Evolutionary conservation across 1,140 invertebrate species (phyloP).

Genomic region (Pemphigus obesinymphae): DNA sequence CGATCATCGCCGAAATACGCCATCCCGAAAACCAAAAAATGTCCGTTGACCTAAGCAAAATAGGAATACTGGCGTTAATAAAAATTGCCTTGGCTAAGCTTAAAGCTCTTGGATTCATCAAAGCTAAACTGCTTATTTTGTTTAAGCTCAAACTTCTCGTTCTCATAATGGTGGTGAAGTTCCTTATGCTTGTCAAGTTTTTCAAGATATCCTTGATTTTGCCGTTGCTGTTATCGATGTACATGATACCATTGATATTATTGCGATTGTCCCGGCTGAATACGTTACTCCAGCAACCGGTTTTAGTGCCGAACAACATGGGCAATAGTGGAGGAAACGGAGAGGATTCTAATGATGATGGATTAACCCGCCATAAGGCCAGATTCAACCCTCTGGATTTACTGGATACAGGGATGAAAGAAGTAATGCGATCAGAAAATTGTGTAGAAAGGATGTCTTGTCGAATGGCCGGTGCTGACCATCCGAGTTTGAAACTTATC

Average conservation of each 20-base stretch:
- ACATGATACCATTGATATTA: neutral
- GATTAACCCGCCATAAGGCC: no score
- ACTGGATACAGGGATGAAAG: neutral
- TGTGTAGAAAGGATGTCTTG: neutral
- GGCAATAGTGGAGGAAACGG: neutral
- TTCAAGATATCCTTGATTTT: constrained; percentile 35
- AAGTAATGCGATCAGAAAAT: neutral
- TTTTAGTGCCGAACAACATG: neutral
- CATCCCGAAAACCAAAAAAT: constrained; percentile 16
- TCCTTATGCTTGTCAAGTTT: constrained; percentile 21
- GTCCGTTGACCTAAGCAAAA: constrained; percentile 19
- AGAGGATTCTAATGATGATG: no score
- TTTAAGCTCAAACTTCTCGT: constrained; percentile 40
- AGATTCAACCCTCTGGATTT: no score
- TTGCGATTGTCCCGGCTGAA: neutral
- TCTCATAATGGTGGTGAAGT: constrained; percentile 16
- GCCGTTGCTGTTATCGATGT: neutral
- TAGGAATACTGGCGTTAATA: constrained; percentile 37
- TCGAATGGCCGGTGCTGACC: constrained; percentile 12
- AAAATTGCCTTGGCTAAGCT: constrained; percentile 41
- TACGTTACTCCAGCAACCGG: neutral
- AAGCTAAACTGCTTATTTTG: constrained; percentile 20
- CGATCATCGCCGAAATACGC: constrained; percentile 14
- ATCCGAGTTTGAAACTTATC: neutral
- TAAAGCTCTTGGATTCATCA: constrained; percentile 39